phyloP scores from a whole-genome alignment of 2,113 vertebrate genomes.

The Pomatorhinus ruficollis region DNA sequence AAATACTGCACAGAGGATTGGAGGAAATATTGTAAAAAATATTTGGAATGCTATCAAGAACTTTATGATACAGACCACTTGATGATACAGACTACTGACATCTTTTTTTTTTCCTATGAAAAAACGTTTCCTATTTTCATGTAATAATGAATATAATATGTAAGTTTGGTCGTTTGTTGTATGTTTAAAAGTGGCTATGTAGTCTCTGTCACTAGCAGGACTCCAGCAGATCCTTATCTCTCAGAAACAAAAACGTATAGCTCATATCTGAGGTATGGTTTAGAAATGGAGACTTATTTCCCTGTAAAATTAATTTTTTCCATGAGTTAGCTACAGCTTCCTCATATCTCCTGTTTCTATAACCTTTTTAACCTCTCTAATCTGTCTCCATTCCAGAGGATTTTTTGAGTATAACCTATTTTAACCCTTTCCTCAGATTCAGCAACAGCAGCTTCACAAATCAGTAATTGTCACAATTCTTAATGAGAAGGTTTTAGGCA shows the following conservation, averaged over 20 bases:
- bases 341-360: not conserved
- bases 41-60: not conserved
- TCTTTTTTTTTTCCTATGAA: not conserved
- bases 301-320: not conserved
- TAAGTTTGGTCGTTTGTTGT: not conserved
- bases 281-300: not conserved
- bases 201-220: not conserved
- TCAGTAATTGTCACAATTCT: not conserved
- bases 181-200: not conserved
- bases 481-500: not conserved
- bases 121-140: not conserved
- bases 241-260: not conserved
- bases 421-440: not conserved
- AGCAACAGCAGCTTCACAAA: not conserved
- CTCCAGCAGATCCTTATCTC: not conserved
- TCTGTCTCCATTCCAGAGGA: not conserved
- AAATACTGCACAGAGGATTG: not conserved
- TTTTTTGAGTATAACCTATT: not conserved
- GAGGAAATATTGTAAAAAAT: not conserved
- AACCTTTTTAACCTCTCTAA: not conserved
- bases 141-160: not conserved
- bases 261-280: not conserved
- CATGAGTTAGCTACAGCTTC: not conserved
- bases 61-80: not conserved
- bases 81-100: not conserved